A percentile compares a stretch with the other conserved stretches of the same genome.
Conservation (phyloP, 1,140 invertebrate genomes). For the Nymphalis io region DNA sequence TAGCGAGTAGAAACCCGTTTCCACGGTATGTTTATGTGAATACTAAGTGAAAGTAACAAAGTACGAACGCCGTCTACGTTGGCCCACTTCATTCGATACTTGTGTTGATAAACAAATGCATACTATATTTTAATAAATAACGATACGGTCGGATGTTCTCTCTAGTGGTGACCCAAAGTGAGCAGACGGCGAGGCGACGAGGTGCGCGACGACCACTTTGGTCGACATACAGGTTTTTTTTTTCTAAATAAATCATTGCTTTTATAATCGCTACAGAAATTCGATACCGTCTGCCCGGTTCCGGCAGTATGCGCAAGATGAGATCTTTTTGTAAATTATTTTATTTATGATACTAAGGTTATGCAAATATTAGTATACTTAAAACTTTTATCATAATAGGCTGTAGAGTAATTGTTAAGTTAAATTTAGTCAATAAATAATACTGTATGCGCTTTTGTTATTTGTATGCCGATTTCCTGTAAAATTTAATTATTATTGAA, state of each 20-base stretch:
- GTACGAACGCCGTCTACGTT: slow-evolving; percentile 40
- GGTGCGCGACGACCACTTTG: slow-evolving; percentile 58
- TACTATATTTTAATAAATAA: slow-evolving; percentile 51
- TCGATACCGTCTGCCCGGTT: slow-evolving; percentile 59
- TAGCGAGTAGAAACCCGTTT: slow-evolving; percentile 44
- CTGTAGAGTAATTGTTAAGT: no score
- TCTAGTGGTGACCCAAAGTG: slow-evolving; percentile 60
- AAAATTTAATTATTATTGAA: no score
- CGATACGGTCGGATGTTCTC: slow-evolving; percentile 52
- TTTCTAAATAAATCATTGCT: slow-evolving; percentile 66
- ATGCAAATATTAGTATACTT: neutral
- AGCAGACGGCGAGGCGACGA: slow-evolving; percentile 73
- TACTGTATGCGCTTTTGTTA: no score
- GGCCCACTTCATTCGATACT: slow-evolving; percentile 42
- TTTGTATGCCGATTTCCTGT: no score
- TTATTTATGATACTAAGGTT: neutral
- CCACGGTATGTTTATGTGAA: slow-evolving; percentile 47
- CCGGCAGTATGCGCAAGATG: slow-evolving; percentile 34
- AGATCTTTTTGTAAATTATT: slow-evolving; percentile 9
- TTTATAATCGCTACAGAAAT: slow-evolving; percentile 61
- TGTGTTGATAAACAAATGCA: slow-evolving; percentile 51
- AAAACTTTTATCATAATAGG: no score
- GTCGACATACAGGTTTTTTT: slow-evolving; percentile 64
- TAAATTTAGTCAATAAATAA: no score
- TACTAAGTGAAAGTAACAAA: slow-evolving; percentile 61